These are phyloP conservation scores for Apaloderma vittatum DNA, from an alignment of 2,113 vertebrate species.

Conservation along the genomic window DNA sequence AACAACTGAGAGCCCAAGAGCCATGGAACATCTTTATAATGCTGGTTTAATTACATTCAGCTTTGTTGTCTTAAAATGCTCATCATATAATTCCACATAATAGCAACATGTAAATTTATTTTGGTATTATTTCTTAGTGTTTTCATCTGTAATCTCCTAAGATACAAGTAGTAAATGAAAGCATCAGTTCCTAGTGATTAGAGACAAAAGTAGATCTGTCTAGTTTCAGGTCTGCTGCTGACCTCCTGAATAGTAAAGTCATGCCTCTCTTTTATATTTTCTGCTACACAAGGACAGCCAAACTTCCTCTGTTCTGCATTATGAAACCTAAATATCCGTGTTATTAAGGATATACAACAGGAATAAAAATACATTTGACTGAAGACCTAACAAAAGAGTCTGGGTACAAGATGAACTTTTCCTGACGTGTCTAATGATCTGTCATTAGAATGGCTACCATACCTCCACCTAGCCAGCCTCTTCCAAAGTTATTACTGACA, in stretches of 20 bases:
- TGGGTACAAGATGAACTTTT: not conserved
- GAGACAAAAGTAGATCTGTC: not conserved
- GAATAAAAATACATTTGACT: not conserved
- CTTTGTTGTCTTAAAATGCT: not conserved
- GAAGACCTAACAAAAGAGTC: not conserved
- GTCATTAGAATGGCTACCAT: not conserved
- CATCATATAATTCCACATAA: not conserved
- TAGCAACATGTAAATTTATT: not conserved
- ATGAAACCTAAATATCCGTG: not conserved
- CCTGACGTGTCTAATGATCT: not conserved
- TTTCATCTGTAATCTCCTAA: not conserved
- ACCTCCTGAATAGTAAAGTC: not conserved
- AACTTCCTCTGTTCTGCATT: not conserved
- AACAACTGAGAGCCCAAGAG: not conserved
- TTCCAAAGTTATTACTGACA: rapidly evolving
- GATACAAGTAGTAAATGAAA: not conserved
- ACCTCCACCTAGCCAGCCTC: not conserved
- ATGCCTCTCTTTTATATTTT: not conserved
- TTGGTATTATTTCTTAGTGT: not conserved
- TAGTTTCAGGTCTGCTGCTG: not conserved
- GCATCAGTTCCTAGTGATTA: not conserved
- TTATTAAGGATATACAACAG: not conserved
- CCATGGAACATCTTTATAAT: not conserved
- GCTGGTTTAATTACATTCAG: not conserved
- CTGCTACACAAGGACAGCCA: not conserved